A percentile compares a stretch with the other conserved stretches of the same genome.
Evolutionary conservation across 2,888 invertebrate species (phyloP).

Genomic region (Aleiodes leptofemur): DNA sequence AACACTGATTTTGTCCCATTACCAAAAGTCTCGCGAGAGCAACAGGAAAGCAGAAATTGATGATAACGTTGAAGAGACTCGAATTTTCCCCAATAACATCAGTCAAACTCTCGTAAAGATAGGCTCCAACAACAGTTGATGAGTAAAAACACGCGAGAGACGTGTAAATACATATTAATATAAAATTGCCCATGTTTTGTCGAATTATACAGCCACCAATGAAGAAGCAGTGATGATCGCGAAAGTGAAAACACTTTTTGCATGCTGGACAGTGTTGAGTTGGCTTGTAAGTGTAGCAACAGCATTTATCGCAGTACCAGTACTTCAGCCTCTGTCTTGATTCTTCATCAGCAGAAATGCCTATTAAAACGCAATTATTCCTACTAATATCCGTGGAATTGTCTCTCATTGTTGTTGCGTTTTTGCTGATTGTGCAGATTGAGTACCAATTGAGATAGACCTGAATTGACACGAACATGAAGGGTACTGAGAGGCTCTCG

Average conservation of each 20-base stretch:
- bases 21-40: slow-evolving; percentile 60
- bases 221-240: slow-evolving; percentile 69
- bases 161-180: slow-evolving; percentile 66
- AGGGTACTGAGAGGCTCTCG: slow-evolving; percentile 59
- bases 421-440: slow-evolving; percentile 60
- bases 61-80: slow-evolving; percentile 57
- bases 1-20: slow-evolving; percentile 57
- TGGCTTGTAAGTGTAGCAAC: slow-evolving; percentile 61
- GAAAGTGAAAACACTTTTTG: slow-evolving; percentile 65
- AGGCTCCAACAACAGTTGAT: slow-evolving; percentile 60
- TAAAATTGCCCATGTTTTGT: slow-evolving; percentile 68
- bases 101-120: slow-evolving; percentile 61
- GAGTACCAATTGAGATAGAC: slow-evolving; percentile 69
- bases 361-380: slow-evolving; percentile 45
- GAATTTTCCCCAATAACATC: slow-evolving; percentile 53
- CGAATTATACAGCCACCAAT: slow-evolving; percentile 65
- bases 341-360: slow-evolving; percentile 21
- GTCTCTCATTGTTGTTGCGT: slow-evolving; percentile 55
- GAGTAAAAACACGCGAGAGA: slow-evolving; percentile 65
- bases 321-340: slow-evolving; percentile 53
- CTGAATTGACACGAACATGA: slow-evolving; percentile 64
- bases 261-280: slow-evolving; percentile 64
- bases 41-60: slow-evolving; percentile 67
- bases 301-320: slow-evolving; percentile 67
- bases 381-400: slow-evolving; percentile 22